phyloP scores from a whole-genome alignment of 2,888 invertebrate species.

The Deilephila elpenor region DNA sequence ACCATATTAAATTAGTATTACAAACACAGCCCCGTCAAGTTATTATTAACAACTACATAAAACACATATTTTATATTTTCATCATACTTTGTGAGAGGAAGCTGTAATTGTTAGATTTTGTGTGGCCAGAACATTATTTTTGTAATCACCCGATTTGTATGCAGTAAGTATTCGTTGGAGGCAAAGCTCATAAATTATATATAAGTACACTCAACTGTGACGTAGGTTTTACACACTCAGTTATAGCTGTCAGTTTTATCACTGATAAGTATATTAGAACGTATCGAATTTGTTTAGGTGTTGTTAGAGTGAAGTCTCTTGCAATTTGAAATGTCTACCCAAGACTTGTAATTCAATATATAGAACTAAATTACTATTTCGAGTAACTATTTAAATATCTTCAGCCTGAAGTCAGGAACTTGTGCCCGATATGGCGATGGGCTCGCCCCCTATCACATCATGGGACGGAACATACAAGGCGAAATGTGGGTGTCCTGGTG shows the following conservation, averaged over 20 bases:
- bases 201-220: background rate
- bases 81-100: slow-evolving; percentile 10
- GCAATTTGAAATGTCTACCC: background rate
- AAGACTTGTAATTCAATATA: too few relatives aligned
- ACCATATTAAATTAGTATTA: background rate
- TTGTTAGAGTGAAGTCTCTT: background rate
- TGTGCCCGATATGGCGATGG: too few relatives aligned
- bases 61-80: background rate
- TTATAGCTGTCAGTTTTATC: background rate
- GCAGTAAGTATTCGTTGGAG: background rate
- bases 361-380: too few relatives aligned
- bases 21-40: background rate
- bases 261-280: background rate
- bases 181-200: slow-evolving; percentile 1
- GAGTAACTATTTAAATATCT: too few relatives aligned
- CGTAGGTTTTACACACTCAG: background rate
- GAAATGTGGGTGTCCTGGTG: too few relatives aligned
- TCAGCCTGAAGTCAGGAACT: too few relatives aligned
- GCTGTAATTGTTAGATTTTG: background rate
- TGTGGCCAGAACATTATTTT: slow-evolving; percentile 18
- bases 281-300: background rate
- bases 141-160: slow-evolving; percentile 15
- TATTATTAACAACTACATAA: background rate
- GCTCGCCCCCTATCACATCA: too few relatives aligned
- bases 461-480: too few relatives aligned